Conservation (phyloP, 2,113 vertebrate genomes). For the Petaurus breviceps region DNA sequence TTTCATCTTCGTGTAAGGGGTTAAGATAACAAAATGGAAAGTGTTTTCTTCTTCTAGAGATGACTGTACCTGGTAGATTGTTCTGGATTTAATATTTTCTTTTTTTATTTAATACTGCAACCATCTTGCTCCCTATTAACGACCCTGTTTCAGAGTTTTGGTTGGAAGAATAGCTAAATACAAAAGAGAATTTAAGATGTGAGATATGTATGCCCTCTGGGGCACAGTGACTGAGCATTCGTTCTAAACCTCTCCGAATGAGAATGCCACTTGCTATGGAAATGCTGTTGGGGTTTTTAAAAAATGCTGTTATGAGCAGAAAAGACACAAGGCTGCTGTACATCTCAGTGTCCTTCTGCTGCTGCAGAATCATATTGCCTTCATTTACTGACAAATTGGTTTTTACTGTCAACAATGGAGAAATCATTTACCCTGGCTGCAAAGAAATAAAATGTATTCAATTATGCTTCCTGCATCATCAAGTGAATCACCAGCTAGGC, state of each 20-base stretch:
- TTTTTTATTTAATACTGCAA: neutral
- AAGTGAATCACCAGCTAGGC: conserved; percentile 18
- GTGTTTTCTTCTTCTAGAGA: neutral
- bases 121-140: neutral
- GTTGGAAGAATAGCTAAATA: conserved; percentile 14
- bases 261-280: neutral
- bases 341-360: neutral
- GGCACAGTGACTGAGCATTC: neutral
- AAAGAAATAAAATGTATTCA: conserved; percentile 48
- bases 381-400: conserved; percentile 52
- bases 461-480: neutral
- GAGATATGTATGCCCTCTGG: neutral
- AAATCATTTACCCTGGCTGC: conserved; percentile 45
- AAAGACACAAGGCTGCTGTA: neutral
- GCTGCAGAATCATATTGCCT: conserved; percentile 53
- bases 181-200: neutral
- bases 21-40: neutral
- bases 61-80: neutral
- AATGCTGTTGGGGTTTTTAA: neutral
- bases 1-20: neutral
- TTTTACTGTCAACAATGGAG: conserved; percentile 52
- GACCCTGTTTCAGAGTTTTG: neutral
- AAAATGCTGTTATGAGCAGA: neutral
- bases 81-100: neutral
- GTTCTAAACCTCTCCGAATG: neutral